phyloP scores from a whole-genome alignment of 2,113 vertebrate genomes.

The Pygoscelis antarcticus region DNA sequence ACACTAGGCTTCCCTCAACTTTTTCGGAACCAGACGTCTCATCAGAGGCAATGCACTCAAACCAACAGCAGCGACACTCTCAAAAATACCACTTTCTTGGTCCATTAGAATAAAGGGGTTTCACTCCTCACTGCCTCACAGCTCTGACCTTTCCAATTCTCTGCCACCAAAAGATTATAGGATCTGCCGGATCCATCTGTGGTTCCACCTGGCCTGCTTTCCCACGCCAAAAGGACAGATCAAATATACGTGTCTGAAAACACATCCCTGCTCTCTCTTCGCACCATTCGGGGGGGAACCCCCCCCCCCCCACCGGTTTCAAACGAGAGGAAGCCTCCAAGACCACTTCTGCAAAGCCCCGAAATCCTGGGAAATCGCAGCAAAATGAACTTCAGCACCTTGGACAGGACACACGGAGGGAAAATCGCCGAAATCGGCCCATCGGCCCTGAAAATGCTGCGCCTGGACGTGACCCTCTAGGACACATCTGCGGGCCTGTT shows the following conservation, averaged over 20 bases:
- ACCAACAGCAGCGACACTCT: not conserved
- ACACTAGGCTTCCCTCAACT: not conserved
- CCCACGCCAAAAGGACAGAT: slow-evolving; percentile 64
- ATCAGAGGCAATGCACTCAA: not conserved
- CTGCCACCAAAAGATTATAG: slow-evolving; percentile 64
- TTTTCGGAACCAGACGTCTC: not conserved
- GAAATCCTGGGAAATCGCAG: slow-evolving; percentile 27
- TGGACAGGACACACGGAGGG: slow-evolving; percentile 27
- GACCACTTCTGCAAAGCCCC: not conserved
- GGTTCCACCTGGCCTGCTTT: slow-evolving; percentile 51
- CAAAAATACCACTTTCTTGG: not conserved
- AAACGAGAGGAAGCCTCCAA: not conserved
- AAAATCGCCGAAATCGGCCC: not conserved
- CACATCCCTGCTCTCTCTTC: slow-evolving; percentile 38
- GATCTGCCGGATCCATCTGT: slow-evolving; percentile 66
- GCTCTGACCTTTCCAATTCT: slow-evolving; percentile 57
- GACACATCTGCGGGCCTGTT: slow-evolving; percentile 63
- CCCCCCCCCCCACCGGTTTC: fast-evolving
- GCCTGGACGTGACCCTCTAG: slow-evolving; percentile 33
- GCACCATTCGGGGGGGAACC: not conserved
- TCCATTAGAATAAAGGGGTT: not conserved
- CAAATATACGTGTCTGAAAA: slow-evolving; percentile 61
- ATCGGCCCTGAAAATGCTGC: slow-evolving; percentile 9
- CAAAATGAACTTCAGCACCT: slow-evolving; percentile 67
- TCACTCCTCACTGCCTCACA: not conserved